phyloP scores from a whole-genome alignment of 2,888 invertebrate species.

The Tyria jacobaeae region DNA sequence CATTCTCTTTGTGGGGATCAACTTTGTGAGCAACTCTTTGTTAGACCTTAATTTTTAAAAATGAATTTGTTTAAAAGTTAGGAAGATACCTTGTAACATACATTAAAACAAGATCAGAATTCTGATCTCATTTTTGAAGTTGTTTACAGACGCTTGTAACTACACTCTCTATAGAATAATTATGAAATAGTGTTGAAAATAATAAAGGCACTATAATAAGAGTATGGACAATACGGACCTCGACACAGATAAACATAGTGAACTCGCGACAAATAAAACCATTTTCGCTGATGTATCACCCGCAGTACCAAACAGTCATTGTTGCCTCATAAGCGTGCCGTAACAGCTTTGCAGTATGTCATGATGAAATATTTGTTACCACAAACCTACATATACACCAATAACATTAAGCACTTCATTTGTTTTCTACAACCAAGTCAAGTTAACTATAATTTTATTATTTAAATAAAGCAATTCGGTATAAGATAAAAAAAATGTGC shows the following conservation, averaged over 20 bases:
- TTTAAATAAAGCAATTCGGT: too few species aligned
- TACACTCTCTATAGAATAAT: not conserved
- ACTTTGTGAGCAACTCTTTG: too few species aligned
- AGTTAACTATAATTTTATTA: not conserved
- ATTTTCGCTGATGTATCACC: not conserved
- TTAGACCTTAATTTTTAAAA: too few species aligned
- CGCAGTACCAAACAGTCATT: constrained; percentile 4
- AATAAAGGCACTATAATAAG: not conserved
- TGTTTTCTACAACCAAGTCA: constrained; percentile 28
- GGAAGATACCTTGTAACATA: too few species aligned
- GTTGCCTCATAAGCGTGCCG: constrained; percentile 20
- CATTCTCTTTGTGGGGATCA: too few species aligned
- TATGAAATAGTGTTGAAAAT: too few species aligned
- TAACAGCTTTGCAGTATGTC: constrained; percentile 1
- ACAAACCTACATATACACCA: constrained; percentile 17
- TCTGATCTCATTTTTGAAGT: too few species aligned
- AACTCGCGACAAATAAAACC: not conserved
- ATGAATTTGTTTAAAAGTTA: too few species aligned
- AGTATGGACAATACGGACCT: not conserved
- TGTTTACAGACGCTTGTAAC: not conserved
- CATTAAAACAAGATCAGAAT: too few species aligned
- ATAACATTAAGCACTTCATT: constrained; percentile 26
- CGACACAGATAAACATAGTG: not conserved
- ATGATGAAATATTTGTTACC: constrained; percentile 24
- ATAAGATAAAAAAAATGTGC: too few species aligned